Base-by-base conservation (phyloP, 2,113 vertebrate genomes). In the Lates calcarifer region DNA sequence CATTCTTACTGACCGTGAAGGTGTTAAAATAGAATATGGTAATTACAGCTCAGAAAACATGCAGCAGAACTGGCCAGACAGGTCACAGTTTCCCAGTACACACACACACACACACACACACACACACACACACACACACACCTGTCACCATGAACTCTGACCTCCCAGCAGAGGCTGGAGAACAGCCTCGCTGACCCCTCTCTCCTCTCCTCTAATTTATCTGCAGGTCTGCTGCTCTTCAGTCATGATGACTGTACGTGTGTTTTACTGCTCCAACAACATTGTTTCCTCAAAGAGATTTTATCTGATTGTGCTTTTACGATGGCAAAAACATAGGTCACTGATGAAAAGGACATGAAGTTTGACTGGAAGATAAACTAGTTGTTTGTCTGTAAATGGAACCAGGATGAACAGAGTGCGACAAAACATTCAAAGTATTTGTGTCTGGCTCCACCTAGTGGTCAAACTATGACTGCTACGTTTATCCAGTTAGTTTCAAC, bases 401-500 rank as follows among this genome's bases (percentile, higher is more conserved):
- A 24, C 20, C 37, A 51, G 10, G 6, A 12, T 1, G 33, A 49
- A 18, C 17, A 4, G 31, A 61, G 18, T 15, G 6, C 28, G 11
- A 3, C 4, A 15, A 51, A 53, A 28, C 11, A 22, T 0, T 33
- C 0, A 6, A 37, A 49, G 14, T 22, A 1, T 57, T 56, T 51
- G 77, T 39, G 45, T 80, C 31, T 80, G 18, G 49, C 83, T 12
- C 88, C 88, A 83, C 53, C 92, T 77, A 62, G 77, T 82, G 92
- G 57, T 37, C n/a, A 6, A 53, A 0, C 0, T 28, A 24, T 29
- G 6, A 14, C 1, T 53, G 47, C 1, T 10, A 2, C 0, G 1
- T 47, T 43, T 8, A 63, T 10, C 13, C 18, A 22, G n/a, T 37
- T 22, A 8, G 15, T 49, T 58, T 60, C 14, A 53, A 31, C 22